Percentiles rank a stretch among this genome's conserved stretches.
phyloP scores from a whole-genome alignment of 2,888 invertebrate species.

The Eledona agricola region DNA sequence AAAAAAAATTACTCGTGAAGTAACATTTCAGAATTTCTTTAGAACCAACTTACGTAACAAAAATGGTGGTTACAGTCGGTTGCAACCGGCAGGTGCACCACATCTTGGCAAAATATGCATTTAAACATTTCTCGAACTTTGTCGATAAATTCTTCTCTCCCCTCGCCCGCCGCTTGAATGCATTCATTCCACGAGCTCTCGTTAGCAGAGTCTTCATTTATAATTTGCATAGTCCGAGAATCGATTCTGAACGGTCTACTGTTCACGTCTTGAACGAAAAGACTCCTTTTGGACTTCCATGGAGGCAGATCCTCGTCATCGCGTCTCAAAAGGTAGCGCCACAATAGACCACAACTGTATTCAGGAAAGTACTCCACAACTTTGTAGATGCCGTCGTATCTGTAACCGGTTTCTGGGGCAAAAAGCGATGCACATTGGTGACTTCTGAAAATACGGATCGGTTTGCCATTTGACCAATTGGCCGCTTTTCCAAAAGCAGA shows the following conservation, averaged over 20 bases:
- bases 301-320: slow-evolving; percentile 83
- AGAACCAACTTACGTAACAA: slow-evolving; percentile 68
- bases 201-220: slow-evolving; percentile 69
- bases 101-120: slow-evolving; percentile 82
- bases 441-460: slow-evolving; percentile 81
- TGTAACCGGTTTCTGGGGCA: slow-evolving; percentile 77
- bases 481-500: slow-evolving; percentile 67
- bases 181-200: slow-evolving; percentile 76
- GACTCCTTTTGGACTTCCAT: slow-evolving; percentile 74
- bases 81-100: slow-evolving; percentile 75
- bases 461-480: slow-evolving; percentile 77
- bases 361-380: slow-evolving; percentile 84
- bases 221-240: slow-evolving; percentile 58
- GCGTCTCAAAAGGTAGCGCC: slow-evolving; percentile 79
- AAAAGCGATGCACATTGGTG: too few species aligned
- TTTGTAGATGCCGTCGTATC: slow-evolving; percentile 89
- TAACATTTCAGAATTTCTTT: slow-evolving; percentile 1
- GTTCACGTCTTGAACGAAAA: slow-evolving; percentile 61
- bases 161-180: slow-evolving; percentile 61
- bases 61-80: slow-evolving; percentile 79
- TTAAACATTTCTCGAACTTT: slow-evolving; percentile 73
- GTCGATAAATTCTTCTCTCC: slow-evolving; percentile 70
- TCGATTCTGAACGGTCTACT: slow-evolving; percentile 54
- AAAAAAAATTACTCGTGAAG: background rate
- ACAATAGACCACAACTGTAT: slow-evolving; percentile 76